Evolutionary conservation across 2,113 vertebrate genomes (phyloP).

Genomic region (Thunnus maccoyii): DNA sequence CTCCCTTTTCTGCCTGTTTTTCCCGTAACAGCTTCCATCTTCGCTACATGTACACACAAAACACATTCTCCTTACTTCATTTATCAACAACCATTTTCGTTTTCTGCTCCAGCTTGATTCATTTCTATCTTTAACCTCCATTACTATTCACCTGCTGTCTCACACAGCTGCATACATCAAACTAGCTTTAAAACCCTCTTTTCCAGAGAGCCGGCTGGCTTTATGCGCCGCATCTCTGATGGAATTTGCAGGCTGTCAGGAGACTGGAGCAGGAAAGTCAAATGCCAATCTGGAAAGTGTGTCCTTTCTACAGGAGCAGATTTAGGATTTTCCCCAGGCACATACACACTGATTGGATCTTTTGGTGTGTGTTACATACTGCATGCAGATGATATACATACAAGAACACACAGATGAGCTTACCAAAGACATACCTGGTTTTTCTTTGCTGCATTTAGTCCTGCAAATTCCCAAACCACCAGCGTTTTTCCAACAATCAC

Average conservation of each 20-base stretch:
- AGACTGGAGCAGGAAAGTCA: constrained; percentile 56
- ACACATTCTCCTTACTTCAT: constrained; percentile 14
- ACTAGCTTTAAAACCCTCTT: constrained; percentile 34
- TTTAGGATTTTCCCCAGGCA: constrained; percentile 48
- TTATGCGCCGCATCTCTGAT: constrained; percentile 34
- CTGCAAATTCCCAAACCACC: background rate
- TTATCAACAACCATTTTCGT: constrained; percentile 15
- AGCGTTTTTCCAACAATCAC: background rate
- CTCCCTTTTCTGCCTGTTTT: constrained; percentile 19
- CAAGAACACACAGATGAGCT: constrained; percentile 1
- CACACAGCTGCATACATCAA: constrained; percentile 48
- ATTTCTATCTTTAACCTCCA: constrained; percentile 18
- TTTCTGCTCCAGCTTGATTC: background rate
- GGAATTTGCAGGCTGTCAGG: constrained; percentile 51
- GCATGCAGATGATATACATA: constrained; percentile 53
- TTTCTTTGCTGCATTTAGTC: background rate
- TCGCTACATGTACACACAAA: background rate
- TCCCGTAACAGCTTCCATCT: constrained; percentile 18
- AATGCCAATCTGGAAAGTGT: constrained; percentile 49
- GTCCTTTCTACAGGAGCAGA: constrained; percentile 48
- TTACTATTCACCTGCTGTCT: constrained; percentile 56
- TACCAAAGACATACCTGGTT: constrained; percentile 8
- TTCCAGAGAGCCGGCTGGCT: constrained; percentile 29
- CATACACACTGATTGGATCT: constrained; percentile 53
- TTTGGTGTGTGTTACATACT: constrained; percentile 18